A percentile compares a stretch with the other conserved stretches of the same genome.
Evolutionary conservation across 2,888 invertebrate genomes (phyloP).

Genomic region (Iselma pallidipennis): DNA sequence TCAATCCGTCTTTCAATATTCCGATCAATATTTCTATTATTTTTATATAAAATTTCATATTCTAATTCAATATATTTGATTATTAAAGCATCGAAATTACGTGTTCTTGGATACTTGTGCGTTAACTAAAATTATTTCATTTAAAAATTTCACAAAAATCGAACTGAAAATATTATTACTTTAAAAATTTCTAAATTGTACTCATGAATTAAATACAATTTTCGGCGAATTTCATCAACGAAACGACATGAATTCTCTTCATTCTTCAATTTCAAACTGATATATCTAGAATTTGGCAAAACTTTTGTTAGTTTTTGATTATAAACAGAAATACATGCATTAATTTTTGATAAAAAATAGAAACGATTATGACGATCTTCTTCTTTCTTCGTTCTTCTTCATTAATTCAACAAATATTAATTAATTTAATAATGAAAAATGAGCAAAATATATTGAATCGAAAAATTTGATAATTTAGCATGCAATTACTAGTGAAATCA

Average conservation of each 20-base stretch:
- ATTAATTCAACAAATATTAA: too few species aligned
- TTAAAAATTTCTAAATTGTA: constrained; percentile 24
- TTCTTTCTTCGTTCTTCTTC: not conserved
- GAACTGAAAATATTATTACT: constrained; percentile 16
- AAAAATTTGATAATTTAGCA: too few species aligned
- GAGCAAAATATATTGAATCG: too few species aligned
- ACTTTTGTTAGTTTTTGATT: not conserved
- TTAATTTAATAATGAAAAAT: too few species aligned
- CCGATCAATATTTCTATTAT: not conserved
- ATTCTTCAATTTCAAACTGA: constrained; percentile 25
- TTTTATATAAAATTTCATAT: constrained; percentile 12
- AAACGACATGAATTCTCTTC: constrained; percentile 23
- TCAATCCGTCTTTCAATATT: not conserved
- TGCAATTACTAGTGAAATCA: too few species aligned
- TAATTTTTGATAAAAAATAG: not conserved
- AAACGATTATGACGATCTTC: not conserved
- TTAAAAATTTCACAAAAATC: not conserved
- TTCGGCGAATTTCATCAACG: constrained; percentile 27
- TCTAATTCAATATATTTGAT: constrained; percentile 19
- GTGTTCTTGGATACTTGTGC: constrained; percentile 14
- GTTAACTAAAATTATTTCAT: constrained; percentile 4
- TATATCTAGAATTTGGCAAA: constrained; percentile 31
- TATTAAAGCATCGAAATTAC: constrained; percentile 14
- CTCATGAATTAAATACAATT: constrained; percentile 29
- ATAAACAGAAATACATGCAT: not conserved